Evolutionary conservation across 2,113 vertebrate genomes (phyloP), one percentile per base, ranked within the genome.

Genomic region (Mustela nigripes): DNA sequence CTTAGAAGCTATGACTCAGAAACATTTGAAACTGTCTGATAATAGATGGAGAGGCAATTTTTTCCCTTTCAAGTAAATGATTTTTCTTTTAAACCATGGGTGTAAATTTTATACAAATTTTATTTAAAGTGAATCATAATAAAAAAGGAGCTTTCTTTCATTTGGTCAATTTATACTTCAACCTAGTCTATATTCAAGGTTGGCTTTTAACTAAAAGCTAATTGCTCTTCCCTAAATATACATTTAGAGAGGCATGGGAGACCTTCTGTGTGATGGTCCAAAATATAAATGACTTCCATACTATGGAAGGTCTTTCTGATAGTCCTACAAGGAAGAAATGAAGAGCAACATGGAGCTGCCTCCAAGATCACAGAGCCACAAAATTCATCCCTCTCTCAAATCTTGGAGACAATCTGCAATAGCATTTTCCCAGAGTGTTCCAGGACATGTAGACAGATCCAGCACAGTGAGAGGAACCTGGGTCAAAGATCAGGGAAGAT

Each of bases 61-160:
- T 7, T 2, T 7, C 63, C 33, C 31, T 95, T 91, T 81, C 48
- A 92, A 96, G 12, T 42, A 84, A 97, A 85, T 74, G n/a, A 48
- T 96, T 91, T 91, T 96, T 45, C 96, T 86, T 96, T 97, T 67
- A 63, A 97, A 67, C 33, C 9, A 92, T n/a, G 67, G 36, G 26
- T 28, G 1, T 42, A 96, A 95, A 95, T 91, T 92, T 80, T 91
- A 78, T 36, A 89, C 2, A 15, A 62, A 86, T 74, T 78, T 93
- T 58, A 73, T 33, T 97, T 92, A 18, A 22, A 76, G 50, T 73
- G 33, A 91, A 96, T 96, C 56, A 11, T 24, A 89, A 84, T 98
- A 22, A 87, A 86, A 93, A 83, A 18, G 5, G 36, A 95, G 15
- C 50, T 95, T 93, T 92, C 45, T 53, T 92, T 53, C 42, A 69